Conservation (phyloP, 2,113 vertebrate genomes). For the Zosterops borbonicus region DNA sequence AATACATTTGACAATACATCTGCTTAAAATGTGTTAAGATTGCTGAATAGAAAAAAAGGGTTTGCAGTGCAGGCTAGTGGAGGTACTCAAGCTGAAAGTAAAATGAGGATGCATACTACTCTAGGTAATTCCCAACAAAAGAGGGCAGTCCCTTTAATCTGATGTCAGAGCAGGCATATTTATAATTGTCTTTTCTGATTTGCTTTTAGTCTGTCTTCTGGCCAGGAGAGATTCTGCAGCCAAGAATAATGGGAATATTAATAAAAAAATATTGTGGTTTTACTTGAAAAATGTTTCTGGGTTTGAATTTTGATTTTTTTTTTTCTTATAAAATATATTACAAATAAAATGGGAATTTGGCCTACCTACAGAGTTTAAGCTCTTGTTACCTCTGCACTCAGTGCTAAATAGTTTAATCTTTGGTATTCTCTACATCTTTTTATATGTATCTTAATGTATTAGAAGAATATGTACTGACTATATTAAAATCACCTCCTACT, state of each 20-base stretch:
- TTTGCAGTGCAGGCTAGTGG: constrained; percentile 42
- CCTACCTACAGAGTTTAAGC: background rate
- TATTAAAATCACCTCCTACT: background rate
- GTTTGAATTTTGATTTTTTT: constrained; percentile 41
- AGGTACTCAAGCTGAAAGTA: constrained; percentile 31
- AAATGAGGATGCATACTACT: background rate
- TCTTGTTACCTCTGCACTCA: background rate
- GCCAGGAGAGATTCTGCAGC: constrained; percentile 63
- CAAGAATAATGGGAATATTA: constrained; percentile 39
- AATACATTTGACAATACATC: constrained; percentile 30
- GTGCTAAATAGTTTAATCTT: constrained; percentile 3
- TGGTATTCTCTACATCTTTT: background rate
- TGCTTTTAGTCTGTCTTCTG: constrained; percentile 42
- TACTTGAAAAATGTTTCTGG: constrained; percentile 62
- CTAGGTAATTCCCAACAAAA: background rate
- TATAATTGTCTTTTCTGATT: constrained; percentile 48
- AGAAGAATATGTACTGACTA: background rate
- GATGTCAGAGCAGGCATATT: constrained; percentile 33
- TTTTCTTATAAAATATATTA: background rate
- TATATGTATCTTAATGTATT: background rate
- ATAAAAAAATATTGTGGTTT: constrained; percentile 42
- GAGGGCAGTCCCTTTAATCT: constrained; percentile 19
- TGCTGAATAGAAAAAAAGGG: constrained; percentile 26
- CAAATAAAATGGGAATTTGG: background rate
- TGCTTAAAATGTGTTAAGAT: constrained; percentile 70